These are phyloP conservation scores for Trichonephila clavata DNA, from an alignment of 1,140 invertebrate species.

Conservation along the genomic window DNA sequence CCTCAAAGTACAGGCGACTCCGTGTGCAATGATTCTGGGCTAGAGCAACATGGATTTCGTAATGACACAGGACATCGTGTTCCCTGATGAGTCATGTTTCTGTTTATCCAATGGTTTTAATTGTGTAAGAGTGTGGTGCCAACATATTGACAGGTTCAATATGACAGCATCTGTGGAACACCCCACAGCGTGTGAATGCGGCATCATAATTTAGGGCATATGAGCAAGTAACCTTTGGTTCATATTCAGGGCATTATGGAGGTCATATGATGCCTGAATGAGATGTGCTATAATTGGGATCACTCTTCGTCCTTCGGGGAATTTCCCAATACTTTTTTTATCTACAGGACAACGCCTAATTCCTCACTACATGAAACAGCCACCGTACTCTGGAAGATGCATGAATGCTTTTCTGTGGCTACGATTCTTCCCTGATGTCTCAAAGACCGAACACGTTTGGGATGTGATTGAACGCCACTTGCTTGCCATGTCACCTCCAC, in stretches of 20 bases:
- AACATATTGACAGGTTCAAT: not conserved
- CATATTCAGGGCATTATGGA: not conserved
- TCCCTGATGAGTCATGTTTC: not conserved
- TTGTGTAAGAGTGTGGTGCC: not conserved
- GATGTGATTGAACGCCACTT: not conserved
- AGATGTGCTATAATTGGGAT: not conserved
- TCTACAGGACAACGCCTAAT: not conserved
- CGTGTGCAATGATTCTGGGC: not conserved
- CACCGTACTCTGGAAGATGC: not conserved
- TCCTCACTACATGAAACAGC: not conserved
- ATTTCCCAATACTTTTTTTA: not conserved
- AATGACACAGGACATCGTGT: not conserved
- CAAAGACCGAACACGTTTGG: not conserved
- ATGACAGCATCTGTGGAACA: not conserved
- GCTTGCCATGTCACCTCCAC: too few species aligned
- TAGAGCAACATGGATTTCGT: not conserved
- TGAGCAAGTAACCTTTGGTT: not conserved
- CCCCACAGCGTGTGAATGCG: not conserved
- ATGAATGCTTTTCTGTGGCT: not conserved
- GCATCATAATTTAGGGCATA: not conserved
- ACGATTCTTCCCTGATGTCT: not conserved
- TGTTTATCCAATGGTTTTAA: not conserved
- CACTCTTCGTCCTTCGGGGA: not conserved
- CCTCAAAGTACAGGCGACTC: not conserved
- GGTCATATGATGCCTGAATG: not conserved